Percentiles rank a stretch among this genome's conserved stretches.
Conservation (phyloP, 2,888 invertebrate species). For the Drosophila fungiperda region DNA sequence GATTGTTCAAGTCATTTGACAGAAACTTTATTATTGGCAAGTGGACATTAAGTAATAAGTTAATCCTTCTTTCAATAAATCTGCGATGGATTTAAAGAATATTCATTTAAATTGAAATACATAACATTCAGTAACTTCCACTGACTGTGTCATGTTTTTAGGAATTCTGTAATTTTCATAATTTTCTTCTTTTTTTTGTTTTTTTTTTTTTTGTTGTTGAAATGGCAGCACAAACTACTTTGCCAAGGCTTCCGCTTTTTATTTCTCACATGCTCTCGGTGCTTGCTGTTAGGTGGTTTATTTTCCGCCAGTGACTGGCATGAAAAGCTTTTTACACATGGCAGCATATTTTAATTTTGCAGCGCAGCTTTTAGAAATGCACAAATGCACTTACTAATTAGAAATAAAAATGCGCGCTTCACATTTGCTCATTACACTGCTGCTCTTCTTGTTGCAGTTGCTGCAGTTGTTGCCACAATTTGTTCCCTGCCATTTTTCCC, state of each 20-base stretch:
- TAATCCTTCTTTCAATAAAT: background rate
- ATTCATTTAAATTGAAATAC: background rate
- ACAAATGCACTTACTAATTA: slow-evolving; percentile 74
- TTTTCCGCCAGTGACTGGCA: slow-evolving; percentile 57
- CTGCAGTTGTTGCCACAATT: slow-evolving; percentile 12
- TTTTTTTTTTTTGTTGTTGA: slow-evolving; percentile 24
- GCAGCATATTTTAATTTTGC: slow-evolving; percentile 81
- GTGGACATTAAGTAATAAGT: background rate
- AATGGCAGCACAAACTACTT: slow-evolving; percentile 43
- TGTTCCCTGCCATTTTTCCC: slow-evolving; percentile 18
- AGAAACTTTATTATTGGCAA: background rate
- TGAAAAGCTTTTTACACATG: slow-evolving; percentile 82
- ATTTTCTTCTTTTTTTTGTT: slow-evolving; percentile 22
- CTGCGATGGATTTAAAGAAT: too few species aligned
- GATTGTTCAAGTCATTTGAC: background rate
- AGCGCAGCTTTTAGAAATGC: slow-evolving; percentile 67
- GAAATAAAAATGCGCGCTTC: slow-evolving; percentile 79
- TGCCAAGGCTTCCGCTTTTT: slow-evolving; percentile 16
- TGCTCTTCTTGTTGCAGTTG: slow-evolving; percentile 12
- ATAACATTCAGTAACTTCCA: slow-evolving; percentile 8
- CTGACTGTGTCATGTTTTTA: slow-evolving; percentile 3
- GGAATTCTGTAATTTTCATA: slow-evolving; percentile 12
- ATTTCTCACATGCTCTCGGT: slow-evolving; percentile 25
- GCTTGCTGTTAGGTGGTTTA: slow-evolving; percentile 16
- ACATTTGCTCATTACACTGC: slow-evolving; percentile 70